A percentile compares a stretch with the other conserved stretches of the same genome.
Conservation (phyloP, 2,113 vertebrate genomes). For the Mirza zaza region DNA sequence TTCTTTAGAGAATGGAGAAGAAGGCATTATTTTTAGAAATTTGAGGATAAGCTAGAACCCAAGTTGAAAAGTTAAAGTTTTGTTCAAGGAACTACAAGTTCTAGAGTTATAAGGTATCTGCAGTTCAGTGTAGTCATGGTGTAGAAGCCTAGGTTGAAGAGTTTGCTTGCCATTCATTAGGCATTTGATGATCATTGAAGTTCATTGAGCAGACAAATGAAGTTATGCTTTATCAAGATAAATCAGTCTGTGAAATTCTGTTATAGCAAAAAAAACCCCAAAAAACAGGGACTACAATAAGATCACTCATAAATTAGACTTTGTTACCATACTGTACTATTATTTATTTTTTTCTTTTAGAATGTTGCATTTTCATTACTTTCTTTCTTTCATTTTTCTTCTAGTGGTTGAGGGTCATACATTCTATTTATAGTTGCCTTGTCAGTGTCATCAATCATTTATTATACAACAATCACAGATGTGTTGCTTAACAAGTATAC, state of each 20-base stretch:
- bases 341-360: not conserved
- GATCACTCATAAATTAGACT: not conserved
- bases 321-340: not conserved
- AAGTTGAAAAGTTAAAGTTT: not conserved
- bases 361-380: not conserved
- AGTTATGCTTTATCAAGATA: not conserved
- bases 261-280: not conserved
- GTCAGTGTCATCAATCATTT: not conserved
- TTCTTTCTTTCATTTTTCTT: not conserved
- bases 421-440: not conserved
- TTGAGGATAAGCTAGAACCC: not conserved
- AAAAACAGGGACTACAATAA: not conserved
- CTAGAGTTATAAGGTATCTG: not conserved
- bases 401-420: not conserved
- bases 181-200: not conserved
- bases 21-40: not conserved
- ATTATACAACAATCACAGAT: not conserved
- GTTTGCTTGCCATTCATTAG: not conserved
- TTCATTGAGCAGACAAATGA: not conserved
- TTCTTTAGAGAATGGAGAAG: not conserved
- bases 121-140: too few relatives aligned
- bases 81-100: not conserved
- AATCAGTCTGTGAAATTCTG: not conserved
- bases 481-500: not conserved
- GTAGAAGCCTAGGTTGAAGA: not conserved